A percentile compares a stretch with the other conserved stretches of the same genome.
Conservation (phyloP, 1,140 invertebrate species). For the Proctacanthus coquilletti region DNA sequence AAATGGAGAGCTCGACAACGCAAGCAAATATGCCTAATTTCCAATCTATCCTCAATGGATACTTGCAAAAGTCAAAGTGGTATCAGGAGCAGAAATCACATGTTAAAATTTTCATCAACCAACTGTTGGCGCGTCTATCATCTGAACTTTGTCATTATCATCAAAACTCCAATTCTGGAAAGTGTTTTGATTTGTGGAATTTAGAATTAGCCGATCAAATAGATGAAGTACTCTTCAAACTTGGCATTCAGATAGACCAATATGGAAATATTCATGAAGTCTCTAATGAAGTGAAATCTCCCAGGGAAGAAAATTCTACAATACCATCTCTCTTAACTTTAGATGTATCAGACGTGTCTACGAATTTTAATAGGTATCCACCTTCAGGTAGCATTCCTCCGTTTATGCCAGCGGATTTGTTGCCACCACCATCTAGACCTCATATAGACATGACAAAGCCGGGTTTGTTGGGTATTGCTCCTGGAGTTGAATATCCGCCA, state of each 20-base stretch:
- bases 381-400: too few species aligned
- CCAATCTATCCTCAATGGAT: neutral
- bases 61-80: neutral
- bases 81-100: neutral
- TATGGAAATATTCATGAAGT: neutral
- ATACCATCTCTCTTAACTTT: neutral
- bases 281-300: neutral
- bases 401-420: neutral
- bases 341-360: too few species aligned
- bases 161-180: neutral
- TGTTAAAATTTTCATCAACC: slow-evolving; percentile 1
- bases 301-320: neutral
- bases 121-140: neutral
- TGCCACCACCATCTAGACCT: neutral
- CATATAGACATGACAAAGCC: neutral
- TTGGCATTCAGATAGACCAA: neutral
- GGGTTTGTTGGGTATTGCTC: slow-evolving; percentile 1
- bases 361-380: too few species aligned
- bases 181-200: neutral
- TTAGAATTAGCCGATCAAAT: neutral
- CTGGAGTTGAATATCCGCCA: neutral
- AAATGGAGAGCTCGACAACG: too few species aligned
- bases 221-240: neutral
- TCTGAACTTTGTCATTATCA: neutral
- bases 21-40: neutral